Percentiles rank a stretch among this genome's conserved stretches.
Conservation (phyloP, 2,797 vertebrate genomes). For the Jordanella pulchra region DNA sequence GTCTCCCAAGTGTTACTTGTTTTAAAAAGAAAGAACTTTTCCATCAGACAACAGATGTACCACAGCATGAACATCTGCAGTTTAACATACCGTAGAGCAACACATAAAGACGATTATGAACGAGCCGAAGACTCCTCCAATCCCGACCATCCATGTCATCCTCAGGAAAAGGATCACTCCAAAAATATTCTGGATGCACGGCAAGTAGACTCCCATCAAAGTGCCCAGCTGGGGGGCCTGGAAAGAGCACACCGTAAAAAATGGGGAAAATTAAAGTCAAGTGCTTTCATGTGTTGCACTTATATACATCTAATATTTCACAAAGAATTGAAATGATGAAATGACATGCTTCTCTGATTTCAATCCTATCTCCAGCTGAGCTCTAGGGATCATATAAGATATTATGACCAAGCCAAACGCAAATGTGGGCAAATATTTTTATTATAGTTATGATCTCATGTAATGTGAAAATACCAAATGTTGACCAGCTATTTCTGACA, state of each 20-base stretch:
- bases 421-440: not conserved
- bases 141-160: conserved; percentile 98
- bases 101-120: conserved; percentile 98
- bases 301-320: not conserved
- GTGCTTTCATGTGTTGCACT: conserved; percentile 4
- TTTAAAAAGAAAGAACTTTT: not conserved
- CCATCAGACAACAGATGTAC: not conserved
- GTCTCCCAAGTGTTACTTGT: not conserved
- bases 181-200: conserved; percentile 98
- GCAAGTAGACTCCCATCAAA: conserved; percentile 97
- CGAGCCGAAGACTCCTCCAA: conserved; percentile 91
- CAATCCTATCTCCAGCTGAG: not conserved
- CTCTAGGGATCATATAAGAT: not conserved
- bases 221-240: conserved; percentile 96
- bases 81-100: conserved; percentile 92
- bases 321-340: not conserved
- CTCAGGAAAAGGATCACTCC: conserved; percentile 97
- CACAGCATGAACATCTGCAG: not conserved
- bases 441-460: not conserved
- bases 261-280: not conserved
- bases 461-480: not conserved
- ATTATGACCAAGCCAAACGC: not conserved
- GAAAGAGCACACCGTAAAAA: conserved; percentile 24
- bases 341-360: not conserved
- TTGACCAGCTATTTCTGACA: not conserved